Conservation (phyloP, 2,113 vertebrate genomes). For the Sinosuthora webbiana region DNA sequence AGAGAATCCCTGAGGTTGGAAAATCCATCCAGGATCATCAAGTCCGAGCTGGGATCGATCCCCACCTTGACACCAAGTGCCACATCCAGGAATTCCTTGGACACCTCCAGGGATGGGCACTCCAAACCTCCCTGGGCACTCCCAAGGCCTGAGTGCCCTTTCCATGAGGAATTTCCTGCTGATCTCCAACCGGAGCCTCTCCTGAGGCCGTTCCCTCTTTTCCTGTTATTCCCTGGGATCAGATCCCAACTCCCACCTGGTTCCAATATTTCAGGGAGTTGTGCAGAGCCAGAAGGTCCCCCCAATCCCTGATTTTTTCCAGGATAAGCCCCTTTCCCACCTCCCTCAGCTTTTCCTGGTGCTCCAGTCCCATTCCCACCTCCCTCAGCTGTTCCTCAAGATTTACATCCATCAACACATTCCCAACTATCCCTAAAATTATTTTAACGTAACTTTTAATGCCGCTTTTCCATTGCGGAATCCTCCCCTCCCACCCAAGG, state of each 20-base stretch:
- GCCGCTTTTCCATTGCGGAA: not conserved
- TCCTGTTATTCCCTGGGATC: not conserved
- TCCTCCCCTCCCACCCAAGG: not conserved
- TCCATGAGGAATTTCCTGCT: not conserved
- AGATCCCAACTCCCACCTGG: not conserved
- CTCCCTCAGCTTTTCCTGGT: not conserved
- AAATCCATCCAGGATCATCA: not conserved
- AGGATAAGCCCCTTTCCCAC: not conserved
- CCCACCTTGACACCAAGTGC: not conserved
- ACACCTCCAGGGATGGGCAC: rapidly evolving
- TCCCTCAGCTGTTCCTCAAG: not conserved
- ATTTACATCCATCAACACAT: not conserved
- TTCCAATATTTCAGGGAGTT: rapidly evolving
- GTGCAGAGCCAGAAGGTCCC: rapidly evolving
- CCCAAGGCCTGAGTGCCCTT: not conserved
- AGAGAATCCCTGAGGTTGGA: not conserved
- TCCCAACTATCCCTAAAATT: not conserved
- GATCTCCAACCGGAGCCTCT: rapidly evolving
- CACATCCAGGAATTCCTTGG: not conserved
- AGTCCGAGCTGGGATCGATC: rapidly evolving
- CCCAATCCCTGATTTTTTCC: not conserved
- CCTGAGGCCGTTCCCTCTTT: rapidly evolving
- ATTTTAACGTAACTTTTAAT: not conserved
- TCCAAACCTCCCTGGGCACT: not conserved
- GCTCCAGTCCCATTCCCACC: rapidly evolving